Evolutionary conservation across 2,888 invertebrate genomes (phyloP), one percentile per base, ranked within the genome.

Genomic region (Sympetrum striolatum): DNA sequence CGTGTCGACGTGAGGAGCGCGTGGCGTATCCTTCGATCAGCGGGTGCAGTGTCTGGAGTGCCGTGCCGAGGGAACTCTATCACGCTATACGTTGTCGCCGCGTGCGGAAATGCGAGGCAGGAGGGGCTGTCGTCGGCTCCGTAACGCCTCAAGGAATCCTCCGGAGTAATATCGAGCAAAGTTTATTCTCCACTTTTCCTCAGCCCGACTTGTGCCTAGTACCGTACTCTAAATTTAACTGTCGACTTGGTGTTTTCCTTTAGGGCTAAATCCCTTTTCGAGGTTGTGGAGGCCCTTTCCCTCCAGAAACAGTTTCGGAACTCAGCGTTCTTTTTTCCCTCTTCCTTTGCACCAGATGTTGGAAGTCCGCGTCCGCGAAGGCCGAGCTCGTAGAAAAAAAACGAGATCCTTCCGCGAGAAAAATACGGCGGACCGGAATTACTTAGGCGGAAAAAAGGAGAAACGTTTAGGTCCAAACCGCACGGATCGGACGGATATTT

Each of bases 141-240:
- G 73, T 48, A 60, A 60, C 60, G 12, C 18, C 14, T 64, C 64
- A 25, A 25, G 73, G 31, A 73, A 31, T 73, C 25, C 31, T 73
- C 73, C 73, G 73, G 31, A 73, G 73, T 73, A 73, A 73, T 73
- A 73, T 73, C 73, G 73, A 73, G 73, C 73, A 73, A 73, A 31
- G 73, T 73, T 73, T 73, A 73, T 73, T 31, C 31, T 73, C 22
- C 64, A 64, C 73, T 73, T 31, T 31, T 73, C 73, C 31, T 31
- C 73, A 73, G 73, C 31, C 73, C 73, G 53, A 53, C 86, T 64
- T 58, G 86, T 86, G 86, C 86, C 86, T 86, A 64, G 86, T 86
- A 86, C 86, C 86, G 37, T 86, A 86, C 86, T 86, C 86, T 64
- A 86, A 86, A 86, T 86, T 60, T 86, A 64, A 25, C 64, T 86